Percentiles rank a stretch among this genome's conserved stretches.
Evolutionary conservation across 2,888 invertebrate genomes (phyloP).

Genomic region (Nudaria mundana): DNA sequence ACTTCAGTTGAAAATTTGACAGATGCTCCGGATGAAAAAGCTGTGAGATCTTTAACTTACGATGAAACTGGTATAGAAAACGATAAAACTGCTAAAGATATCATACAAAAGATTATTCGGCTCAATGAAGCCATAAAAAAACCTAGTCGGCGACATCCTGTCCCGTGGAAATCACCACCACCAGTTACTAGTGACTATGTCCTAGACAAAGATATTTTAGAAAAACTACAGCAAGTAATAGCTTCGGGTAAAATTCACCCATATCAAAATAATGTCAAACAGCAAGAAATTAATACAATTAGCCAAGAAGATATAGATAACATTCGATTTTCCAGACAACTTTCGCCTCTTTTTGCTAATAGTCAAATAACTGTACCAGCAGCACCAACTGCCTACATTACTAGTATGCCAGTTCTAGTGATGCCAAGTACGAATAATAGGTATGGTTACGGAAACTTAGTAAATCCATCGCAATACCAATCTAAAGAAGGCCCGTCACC

Average conservation of each 20-base stretch:
- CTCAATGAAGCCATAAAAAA: slow-evolving; percentile 73
- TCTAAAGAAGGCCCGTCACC: slow-evolving; percentile 46
- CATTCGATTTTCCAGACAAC: slow-evolving; percentile 38
- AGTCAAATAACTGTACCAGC: slow-evolving; percentile 28
- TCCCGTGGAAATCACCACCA: slow-evolving; percentile 46
- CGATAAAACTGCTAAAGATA: slow-evolving; percentile 57
- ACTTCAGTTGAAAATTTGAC: slow-evolving; percentile 24
- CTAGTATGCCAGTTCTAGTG: slow-evolving; percentile 56
- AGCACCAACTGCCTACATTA: slow-evolving; percentile 47
- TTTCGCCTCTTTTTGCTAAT: slow-evolving; percentile 23
- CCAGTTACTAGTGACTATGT: slow-evolving; percentile 46
- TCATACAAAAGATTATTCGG: slow-evolving; percentile 78
- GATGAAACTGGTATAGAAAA: slow-evolving; percentile 37
- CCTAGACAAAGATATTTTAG: slow-evolving; percentile 57
- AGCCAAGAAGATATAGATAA: slow-evolving; percentile 19
- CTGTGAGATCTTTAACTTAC: slow-evolving; percentile 43
- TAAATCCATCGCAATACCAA: slow-evolving; percentile 38
- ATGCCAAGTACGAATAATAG: slow-evolving; percentile 42
- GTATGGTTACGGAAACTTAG: slow-evolving; percentile 35
- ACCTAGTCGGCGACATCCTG: slow-evolving; percentile 48
- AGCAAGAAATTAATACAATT: slow-evolving; percentile 38
- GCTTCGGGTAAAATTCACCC: slow-evolving; percentile 55
- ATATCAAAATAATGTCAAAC: slow-evolving; percentile 27
- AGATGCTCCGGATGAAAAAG: slow-evolving; percentile 24
- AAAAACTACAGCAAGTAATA: slow-evolving; percentile 64